These are phyloP conservation scores for Microplitis deprimator DNA, from an alignment of 2,888 invertebrate species.

Conservation along the genomic window DNA sequence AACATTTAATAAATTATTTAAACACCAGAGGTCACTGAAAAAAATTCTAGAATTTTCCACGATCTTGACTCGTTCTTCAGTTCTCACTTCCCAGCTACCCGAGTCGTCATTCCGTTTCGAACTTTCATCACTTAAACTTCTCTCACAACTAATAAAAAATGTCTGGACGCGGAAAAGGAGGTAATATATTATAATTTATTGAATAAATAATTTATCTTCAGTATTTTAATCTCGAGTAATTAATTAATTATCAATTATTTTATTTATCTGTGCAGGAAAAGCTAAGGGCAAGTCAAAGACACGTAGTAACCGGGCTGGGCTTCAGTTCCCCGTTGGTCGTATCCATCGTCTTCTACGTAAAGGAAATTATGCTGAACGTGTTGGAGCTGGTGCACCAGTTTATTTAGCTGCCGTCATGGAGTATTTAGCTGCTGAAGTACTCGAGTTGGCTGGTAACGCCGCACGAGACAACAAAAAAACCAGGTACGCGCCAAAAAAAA, in stretches of 20 bases:
- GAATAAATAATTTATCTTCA: too few relatives aligned
- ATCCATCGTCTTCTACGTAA: slow-evolving; percentile 16
- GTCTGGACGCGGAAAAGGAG: slow-evolving; percentile 16
- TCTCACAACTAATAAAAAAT: not conserved
- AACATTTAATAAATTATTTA: too few relatives aligned
- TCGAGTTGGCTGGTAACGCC: slow-evolving; percentile 8
- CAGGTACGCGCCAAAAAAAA: not conserved
- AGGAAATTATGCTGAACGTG: slow-evolving; percentile 16
- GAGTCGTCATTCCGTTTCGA: not conserved
- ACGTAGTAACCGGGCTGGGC: not conserved
- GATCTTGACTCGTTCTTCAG: too few relatives aligned
- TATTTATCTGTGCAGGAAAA: not conserved
- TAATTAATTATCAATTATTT: not conserved
- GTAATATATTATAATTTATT: not conserved
- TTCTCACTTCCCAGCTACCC: too few relatives aligned
- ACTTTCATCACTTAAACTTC: not conserved
- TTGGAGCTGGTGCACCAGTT: slow-evolving; percentile 9
- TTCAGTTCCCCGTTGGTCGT: slow-evolving; percentile 22
- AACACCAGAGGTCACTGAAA: too few relatives aligned
- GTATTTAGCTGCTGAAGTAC: slow-evolving; percentile 6
- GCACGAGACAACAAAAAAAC: slow-evolving; percentile 15
- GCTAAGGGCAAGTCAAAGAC: slow-evolving; percentile 12
- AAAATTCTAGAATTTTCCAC: too few relatives aligned
- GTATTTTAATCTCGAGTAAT: not conserved
- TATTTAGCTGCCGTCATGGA: slow-evolving; percentile 11